phyloP scores from a whole-genome alignment of 2,797 vertebrate genomes.

The Enteromius unitaeniatus region DNA sequence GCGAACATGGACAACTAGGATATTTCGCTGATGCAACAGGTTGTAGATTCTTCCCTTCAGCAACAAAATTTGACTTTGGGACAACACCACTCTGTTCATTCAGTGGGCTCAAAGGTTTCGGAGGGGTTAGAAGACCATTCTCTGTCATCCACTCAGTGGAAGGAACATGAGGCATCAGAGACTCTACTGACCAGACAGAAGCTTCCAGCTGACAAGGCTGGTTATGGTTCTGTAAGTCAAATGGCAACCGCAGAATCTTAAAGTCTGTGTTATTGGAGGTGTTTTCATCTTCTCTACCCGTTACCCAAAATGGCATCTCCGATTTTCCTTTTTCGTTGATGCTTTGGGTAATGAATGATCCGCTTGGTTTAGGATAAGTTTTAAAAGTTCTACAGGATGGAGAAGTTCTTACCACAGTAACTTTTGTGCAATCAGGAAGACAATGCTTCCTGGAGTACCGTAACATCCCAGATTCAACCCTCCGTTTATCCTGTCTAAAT shows the following conservation, averaged over 20 bases:
- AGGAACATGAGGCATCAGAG: constrained; percentile 64
- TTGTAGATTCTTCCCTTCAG: constrained; percentile 26
- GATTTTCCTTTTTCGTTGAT: neutral
- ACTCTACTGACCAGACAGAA: constrained; percentile 75
- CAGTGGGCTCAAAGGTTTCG: constrained; percentile 19
- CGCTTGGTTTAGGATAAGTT: constrained; percentile 40
- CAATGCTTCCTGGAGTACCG: constrained; percentile 44
- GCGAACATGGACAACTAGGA: constrained; percentile 41
- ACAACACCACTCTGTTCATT: constrained; percentile 16
- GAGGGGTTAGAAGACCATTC: constrained; percentile 55
- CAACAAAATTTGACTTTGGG: neutral
- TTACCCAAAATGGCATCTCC: neutral
- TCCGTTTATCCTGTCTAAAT: constrained; percentile 26
- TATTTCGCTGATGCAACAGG: constrained; percentile 31
- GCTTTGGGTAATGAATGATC: constrained; percentile 8
- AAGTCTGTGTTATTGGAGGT: constrained; percentile 58
- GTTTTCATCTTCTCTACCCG: constrained; percentile 12
- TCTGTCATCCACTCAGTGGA: constrained; percentile 63
- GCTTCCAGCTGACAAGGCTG: constrained; percentile 74
- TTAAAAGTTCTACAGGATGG: constrained; percentile 43
- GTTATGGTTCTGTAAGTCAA: constrained; percentile 70
- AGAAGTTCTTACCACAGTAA: constrained; percentile 61
- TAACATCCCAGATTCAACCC: neutral
- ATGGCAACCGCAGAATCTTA: constrained; percentile 71
- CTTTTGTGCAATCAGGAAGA: constrained; percentile 69